phyloP scores from a whole-genome alignment of 2,888 invertebrate genomes.

The Ceratothoa steindachneri region DNA sequence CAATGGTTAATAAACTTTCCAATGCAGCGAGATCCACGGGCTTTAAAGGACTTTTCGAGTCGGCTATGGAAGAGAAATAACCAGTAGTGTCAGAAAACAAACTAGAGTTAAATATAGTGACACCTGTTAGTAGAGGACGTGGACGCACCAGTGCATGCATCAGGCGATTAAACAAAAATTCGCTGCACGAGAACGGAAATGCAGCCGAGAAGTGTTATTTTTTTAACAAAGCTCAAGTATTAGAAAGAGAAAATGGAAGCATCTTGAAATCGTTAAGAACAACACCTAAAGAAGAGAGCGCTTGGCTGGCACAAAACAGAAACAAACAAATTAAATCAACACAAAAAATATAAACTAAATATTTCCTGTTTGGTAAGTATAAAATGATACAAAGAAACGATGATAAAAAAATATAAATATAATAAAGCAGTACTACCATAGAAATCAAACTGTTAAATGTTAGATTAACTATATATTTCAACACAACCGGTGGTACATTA shows the following conservation, averaged over 20 bases:
- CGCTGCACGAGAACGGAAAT: background rate
- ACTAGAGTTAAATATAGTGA: background rate
- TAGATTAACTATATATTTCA: too few relatives aligned
- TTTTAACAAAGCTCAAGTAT: background rate
- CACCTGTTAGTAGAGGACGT: background rate
- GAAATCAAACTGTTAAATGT: too few relatives aligned
- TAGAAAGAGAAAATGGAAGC: background rate
- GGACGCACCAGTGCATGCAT: background rate
- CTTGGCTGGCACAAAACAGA: too few relatives aligned
- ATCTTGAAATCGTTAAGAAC: background rate
- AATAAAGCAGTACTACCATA: too few relatives aligned
- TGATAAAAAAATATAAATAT: too few relatives aligned
- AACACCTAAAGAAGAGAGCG: too few relatives aligned
- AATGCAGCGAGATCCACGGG: conserved; percentile 38
- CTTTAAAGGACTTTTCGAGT: conserved; percentile 25
- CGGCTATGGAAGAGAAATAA: conserved; percentile 32
- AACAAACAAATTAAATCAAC: too few relatives aligned
- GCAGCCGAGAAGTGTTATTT: background rate
- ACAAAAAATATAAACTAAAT: too few relatives aligned
- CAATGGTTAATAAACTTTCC: conserved; percentile 34
- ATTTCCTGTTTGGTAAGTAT: too few relatives aligned
- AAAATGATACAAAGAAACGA: too few relatives aligned
- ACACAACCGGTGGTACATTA: too few relatives aligned
- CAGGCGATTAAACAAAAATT: background rate
- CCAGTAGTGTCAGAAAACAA: background rate